These are phyloP conservation scores for Telmatochromis bifrenatus DNA, from an alignment of 2,113 vertebrate species.

Conservation along the genomic window DNA sequence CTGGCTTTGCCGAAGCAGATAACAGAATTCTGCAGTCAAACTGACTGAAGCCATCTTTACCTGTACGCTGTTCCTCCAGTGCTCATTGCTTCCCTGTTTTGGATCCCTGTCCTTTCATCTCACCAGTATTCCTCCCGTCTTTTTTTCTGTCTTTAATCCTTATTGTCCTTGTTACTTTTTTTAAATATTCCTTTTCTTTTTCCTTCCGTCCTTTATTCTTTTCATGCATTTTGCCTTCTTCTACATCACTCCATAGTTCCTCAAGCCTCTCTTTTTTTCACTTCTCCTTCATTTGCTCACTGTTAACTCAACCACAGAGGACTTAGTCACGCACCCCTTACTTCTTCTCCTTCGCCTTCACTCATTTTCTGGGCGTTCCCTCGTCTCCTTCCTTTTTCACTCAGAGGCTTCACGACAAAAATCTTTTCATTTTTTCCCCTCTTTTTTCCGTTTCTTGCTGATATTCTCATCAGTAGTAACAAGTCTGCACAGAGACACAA, in stretches of 20 bases:
- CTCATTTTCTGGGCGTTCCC: neutral
- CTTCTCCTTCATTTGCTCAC: neutral
- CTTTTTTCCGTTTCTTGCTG: neutral
- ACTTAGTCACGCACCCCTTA: neutral
- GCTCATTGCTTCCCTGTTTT: neutral
- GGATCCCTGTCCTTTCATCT: neutral
- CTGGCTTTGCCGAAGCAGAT: slow-evolving; percentile 21
- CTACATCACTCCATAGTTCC: neutral
- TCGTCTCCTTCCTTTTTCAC: neutral
- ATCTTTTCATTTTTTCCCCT: neutral
- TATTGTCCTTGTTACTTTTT: neutral
- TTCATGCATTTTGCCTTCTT: neutral
- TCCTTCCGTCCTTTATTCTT: neutral
- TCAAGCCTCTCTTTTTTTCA: neutral
- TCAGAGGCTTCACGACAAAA: neutral
- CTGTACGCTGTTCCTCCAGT: neutral
- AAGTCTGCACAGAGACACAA: neutral
- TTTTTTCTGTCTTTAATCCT: neutral
- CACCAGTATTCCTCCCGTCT: neutral
- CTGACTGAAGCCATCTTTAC: neutral
- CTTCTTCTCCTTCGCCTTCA: neutral
- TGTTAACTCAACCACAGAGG: neutral
- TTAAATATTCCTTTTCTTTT: neutral
- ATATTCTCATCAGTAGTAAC: slow-evolving; percentile 5
- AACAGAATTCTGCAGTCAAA: neutral